These are phyloP conservation scores for Centropus unirufus DNA, from an alignment of 2,113 vertebrate species.

Conservation along the genomic window DNA sequence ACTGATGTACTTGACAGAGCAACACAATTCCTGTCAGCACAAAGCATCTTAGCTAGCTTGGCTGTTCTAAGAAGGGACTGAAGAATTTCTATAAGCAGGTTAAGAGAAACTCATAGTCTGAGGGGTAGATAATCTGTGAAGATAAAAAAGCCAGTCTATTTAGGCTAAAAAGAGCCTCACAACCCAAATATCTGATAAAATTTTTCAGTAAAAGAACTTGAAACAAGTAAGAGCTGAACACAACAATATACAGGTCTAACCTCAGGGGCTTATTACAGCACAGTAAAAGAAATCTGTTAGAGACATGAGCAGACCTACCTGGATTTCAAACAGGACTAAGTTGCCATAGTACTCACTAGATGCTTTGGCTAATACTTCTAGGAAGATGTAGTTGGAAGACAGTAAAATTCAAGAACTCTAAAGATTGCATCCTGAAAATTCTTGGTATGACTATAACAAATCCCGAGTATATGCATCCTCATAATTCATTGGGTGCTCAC, in stretches of 20 bases:
- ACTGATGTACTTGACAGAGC: accelerated
- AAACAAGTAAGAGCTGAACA: background rate
- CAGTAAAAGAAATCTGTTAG: background rate
- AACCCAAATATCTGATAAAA: background rate
- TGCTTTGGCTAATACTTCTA: background rate
- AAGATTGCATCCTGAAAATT: background rate
- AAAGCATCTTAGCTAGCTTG: background rate
- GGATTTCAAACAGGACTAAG: background rate
- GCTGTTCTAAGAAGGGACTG: background rate
- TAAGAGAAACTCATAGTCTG: background rate
- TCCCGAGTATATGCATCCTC: accelerated
- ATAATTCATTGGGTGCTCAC: slow-evolving; percentile 70
- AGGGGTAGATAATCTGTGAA: background rate
- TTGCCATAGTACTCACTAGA: background rate
- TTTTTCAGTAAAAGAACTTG: background rate
- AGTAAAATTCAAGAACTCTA: background rate
- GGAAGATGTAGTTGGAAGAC: background rate
- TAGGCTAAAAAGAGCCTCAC: background rate
- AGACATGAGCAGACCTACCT: background rate
- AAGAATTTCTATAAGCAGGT: background rate
- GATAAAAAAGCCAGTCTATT: background rate
- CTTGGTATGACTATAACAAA: background rate
- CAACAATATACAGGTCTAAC: background rate
- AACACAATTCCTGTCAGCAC: background rate
- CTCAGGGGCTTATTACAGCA: background rate